Conservation (phyloP, 2,888 invertebrate species). For the Drosophila prostipennis region DNA sequence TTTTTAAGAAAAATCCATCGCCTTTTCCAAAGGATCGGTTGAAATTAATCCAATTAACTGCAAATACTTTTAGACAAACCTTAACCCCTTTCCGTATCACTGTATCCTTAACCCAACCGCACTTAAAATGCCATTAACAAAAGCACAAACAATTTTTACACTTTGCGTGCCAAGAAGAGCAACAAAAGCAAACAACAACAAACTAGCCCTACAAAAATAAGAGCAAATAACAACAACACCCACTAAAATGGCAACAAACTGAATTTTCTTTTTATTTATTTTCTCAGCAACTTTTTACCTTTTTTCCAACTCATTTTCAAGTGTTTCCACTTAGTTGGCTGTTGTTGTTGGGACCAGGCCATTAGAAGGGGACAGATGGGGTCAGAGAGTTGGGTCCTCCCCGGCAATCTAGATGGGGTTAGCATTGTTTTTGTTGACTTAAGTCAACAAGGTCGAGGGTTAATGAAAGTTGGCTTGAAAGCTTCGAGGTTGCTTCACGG, state of each 20-base stretch:
- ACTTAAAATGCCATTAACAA: constrained; percentile 77
- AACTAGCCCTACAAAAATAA: constrained; percentile 28
- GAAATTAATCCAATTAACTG: constrained; percentile 77
- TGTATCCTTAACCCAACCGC: constrained; percentile 19
- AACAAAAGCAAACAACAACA: constrained; percentile 42
- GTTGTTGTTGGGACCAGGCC: constrained; percentile 51
- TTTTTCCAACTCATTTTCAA: constrained; percentile 70
- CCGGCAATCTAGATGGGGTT: constrained; percentile 38
- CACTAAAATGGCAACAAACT: constrained; percentile 48
- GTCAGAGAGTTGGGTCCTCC: constrained; percentile 44
- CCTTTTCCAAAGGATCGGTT: constrained; percentile 34
- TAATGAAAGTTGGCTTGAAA: constrained; percentile 63
- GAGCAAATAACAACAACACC: constrained; percentile 47
- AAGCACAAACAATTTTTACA: constrained; percentile 70
- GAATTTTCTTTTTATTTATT: constrained; percentile 73
- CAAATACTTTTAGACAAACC: constrained; percentile 28
- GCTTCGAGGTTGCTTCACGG: constrained; percentile 31
- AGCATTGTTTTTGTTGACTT: constrained; percentile 70
- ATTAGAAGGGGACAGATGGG: constrained; percentile 69
- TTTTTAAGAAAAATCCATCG: neutral
- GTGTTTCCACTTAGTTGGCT: constrained; percentile 71
- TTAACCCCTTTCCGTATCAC: neutral
- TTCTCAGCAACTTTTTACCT: constrained; percentile 73
- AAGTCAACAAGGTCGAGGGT: constrained; percentile 75
- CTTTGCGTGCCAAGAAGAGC: constrained; percentile 61